phyloP scores from a whole-genome alignment of 2,888 invertebrate species.

The Chromoteleia sp. region DNA sequence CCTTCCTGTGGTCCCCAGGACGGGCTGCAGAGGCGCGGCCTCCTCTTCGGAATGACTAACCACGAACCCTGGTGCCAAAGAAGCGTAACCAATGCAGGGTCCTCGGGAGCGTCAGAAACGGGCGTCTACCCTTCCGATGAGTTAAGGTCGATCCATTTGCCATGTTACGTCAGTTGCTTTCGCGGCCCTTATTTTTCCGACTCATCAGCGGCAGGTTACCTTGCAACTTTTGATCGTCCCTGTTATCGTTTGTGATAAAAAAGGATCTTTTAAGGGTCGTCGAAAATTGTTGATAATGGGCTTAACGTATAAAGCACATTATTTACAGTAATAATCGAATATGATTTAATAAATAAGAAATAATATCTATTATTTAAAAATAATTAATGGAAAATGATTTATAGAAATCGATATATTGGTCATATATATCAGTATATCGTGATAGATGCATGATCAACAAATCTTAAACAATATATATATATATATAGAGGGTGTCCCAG shows the following conservation, averaged over 20 bases:
- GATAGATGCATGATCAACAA: too few species aligned
- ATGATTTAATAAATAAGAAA: too few species aligned
- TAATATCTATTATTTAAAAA: too few species aligned
- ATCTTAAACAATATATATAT: too few species aligned
- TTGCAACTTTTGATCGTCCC: conserved; percentile 37
- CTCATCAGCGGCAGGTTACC: conserved; percentile 45
- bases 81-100: conserved; percentile 48
- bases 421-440: too few species aligned
- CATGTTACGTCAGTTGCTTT: conserved; percentile 40
- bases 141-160: conserved; percentile 41
- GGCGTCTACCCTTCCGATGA: conserved; percentile 38
- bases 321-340: too few species aligned
- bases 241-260: conserved; percentile 9
- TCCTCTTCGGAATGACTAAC: conserved; percentile 43
- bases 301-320: too few species aligned
- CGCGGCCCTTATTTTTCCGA: conserved; percentile 53
- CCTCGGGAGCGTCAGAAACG: conserved; percentile 34
- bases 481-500: too few species aligned
- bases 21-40: conserved; percentile 19
- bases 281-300: too few species aligned
- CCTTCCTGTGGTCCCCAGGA: conserved; percentile 36
- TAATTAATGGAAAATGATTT: too few species aligned
- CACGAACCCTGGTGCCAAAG: conserved; percentile 34
- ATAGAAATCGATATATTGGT: too few species aligned
- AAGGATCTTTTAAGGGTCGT: too few species aligned